These are phyloP conservation scores for Aporophyla nigra DNA, from an alignment of 2,888 invertebrate genomes.

Conservation along the genomic window DNA sequence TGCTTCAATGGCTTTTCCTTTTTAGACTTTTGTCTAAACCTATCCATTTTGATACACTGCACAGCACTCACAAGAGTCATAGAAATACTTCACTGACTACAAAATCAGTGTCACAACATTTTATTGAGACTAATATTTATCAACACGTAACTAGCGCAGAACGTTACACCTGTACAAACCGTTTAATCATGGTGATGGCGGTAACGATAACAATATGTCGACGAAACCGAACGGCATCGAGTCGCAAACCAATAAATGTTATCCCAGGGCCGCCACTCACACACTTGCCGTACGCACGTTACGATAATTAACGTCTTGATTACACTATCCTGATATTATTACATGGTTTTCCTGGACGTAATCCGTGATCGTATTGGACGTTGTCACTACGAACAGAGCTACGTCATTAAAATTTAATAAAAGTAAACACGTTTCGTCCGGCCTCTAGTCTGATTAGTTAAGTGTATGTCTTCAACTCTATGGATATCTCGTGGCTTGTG, in stretches of 20 bases:
- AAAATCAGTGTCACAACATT: slow-evolving; percentile 62
- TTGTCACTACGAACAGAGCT: slow-evolving; percentile 49
- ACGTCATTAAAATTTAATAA: slow-evolving; percentile 72
- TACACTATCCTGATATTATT: slow-evolving; percentile 58
- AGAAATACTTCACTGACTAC: slow-evolving; percentile 57
- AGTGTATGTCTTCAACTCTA: slow-evolving; percentile 63
- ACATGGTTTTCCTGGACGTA: slow-evolving; percentile 17
- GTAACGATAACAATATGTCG: slow-evolving; percentile 81
- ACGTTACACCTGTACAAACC: slow-evolving; percentile 85
- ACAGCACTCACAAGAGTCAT: slow-evolving; percentile 48
- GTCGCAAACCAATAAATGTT: slow-evolving; percentile 65
- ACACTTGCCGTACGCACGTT: slow-evolving; percentile 47
- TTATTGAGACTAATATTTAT: slow-evolving; percentile 73
- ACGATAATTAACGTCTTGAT: slow-evolving; percentile 58
- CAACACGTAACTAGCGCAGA: slow-evolving; percentile 72
- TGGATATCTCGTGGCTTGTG: slow-evolving; percentile 76
- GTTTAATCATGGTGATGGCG: slow-evolving; percentile 80
- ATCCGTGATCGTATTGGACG: slow-evolving; percentile 21
- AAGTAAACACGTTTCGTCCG: slow-evolving; percentile 72
- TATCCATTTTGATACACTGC: slow-evolving; percentile 78
- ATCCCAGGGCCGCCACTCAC: slow-evolving; percentile 53
- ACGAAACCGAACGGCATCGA: slow-evolving; percentile 68
- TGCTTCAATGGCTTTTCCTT: slow-evolving; percentile 79
- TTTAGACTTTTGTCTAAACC: slow-evolving; percentile 80
- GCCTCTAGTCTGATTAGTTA: slow-evolving; percentile 65